Conservation (phyloP, 2,888 invertebrate species). For the Drosophila pseudotakahashii region DNA sequence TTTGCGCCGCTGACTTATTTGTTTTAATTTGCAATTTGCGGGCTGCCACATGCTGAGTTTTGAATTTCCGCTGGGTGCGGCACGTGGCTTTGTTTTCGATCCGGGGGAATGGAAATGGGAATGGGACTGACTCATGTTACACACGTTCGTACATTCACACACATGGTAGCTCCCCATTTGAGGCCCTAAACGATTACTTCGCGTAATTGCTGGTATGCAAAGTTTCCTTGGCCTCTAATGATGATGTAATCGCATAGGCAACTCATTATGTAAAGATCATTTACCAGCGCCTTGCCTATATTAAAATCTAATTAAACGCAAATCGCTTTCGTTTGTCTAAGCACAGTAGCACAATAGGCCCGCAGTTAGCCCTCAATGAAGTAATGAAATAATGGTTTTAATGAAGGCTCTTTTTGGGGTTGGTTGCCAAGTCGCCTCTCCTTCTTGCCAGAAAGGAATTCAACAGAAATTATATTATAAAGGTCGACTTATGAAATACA, state of each 20-base stretch:
- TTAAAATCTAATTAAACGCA: conserved; percentile 71
- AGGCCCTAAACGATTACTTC: conserved; percentile 39
- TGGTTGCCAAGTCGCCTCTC: not conserved
- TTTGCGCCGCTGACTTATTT: conserved; percentile 39
- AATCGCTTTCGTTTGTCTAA: conserved; percentile 33
- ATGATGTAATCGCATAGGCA: conserved; percentile 60
- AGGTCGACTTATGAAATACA: not conserved
- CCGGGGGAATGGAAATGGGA: conserved; percentile 17
- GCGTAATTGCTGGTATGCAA: conserved; percentile 45
- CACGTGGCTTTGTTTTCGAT: conserved; percentile 58
- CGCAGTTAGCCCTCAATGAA: conserved; percentile 13
- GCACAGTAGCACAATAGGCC: conserved; percentile 16
- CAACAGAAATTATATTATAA: not conserved
- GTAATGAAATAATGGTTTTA: conserved; percentile 14
- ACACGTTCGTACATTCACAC: conserved; percentile 15
- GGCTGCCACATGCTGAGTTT: conserved; percentile 67
- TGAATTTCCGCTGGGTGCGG: conserved; percentile 65
- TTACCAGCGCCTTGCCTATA: conserved; percentile 43
- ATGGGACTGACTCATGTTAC: conserved; percentile 57
- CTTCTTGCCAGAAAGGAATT: not conserved
- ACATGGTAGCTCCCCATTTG: conserved; percentile 34
- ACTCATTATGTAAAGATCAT: conserved; percentile 53
- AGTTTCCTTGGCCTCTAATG: conserved; percentile 55
- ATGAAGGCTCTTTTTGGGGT: conserved; percentile 6
- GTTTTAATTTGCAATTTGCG: conserved; percentile 68